Evolutionary conservation across 2,888 invertebrate genomes (phyloP), one percentile per base, ranked within the genome.

Genomic region (Callyntrura guangdongensis): DNA sequence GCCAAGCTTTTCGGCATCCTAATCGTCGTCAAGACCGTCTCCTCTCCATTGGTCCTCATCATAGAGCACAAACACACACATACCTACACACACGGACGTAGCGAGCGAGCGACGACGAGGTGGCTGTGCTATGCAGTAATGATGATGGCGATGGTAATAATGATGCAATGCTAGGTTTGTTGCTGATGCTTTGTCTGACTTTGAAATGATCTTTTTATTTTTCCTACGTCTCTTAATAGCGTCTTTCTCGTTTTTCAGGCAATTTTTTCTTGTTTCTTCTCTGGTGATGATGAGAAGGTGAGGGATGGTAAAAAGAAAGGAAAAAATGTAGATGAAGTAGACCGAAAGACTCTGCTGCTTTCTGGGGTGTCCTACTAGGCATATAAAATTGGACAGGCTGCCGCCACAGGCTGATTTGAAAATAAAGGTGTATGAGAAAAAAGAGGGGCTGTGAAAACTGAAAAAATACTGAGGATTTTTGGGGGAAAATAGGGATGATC

Each of bases 201-300:
- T 89, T 89, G 89, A 89, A 89, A 89, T 89, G 77, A 89, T 89
- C 89, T 85, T 89, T 77, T 79, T 86, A 72, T 72, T 72, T 61
- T 8, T 49, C 74, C 49, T 47, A 47, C 14, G 49, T 45, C 74
- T 74, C 49, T 17, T 3, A 47, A 11, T 74, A 47, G 17, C 74
- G 17, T 4, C 25, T 49, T 14, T 59, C 8, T 53, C 17, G 27
- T 59, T 59, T 0, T 49, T 47, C 77, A 12, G 49, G 77, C 77
- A 77, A 77, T 45, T 72, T 72, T 61, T 45, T 77, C 22, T 56
- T 77, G 22, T 77, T 77, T 27, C 53, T 5, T 25, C 5, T 14
- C 20, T 74, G 17, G 22, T 77, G 49, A 77, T 22, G 25, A 77
- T 53, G 49, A 25, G 47, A 74, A 22, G 82, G 2, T 74, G 27